A percentile compares a stretch with the other conserved stretches of the same genome.
Conservation (phyloP, 2,888 invertebrate species). For the Brenthis ino region DNA sequence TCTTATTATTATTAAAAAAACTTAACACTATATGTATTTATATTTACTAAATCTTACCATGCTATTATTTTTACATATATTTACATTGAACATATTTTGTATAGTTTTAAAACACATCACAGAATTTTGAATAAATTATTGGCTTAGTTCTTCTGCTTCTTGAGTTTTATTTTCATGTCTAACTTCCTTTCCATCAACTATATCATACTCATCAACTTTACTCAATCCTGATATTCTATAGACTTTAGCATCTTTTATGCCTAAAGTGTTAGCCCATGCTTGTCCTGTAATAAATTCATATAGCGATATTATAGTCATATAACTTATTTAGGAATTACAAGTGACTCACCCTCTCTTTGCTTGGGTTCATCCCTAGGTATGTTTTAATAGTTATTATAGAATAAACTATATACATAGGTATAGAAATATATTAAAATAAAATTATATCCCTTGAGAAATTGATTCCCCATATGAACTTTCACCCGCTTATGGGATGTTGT, state of each 20-base stretch:
- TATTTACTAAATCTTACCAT: slow-evolving; percentile 4
- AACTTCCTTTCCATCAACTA: slow-evolving; percentile 63
- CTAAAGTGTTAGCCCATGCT: slow-evolving; percentile 81
- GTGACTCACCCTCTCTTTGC: too few relatives aligned
- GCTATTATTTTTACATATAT: neutral
- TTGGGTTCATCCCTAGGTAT: too few relatives aligned
- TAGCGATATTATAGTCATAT: too few relatives aligned
- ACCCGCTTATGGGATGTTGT: too few relatives aligned
- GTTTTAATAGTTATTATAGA: too few relatives aligned
- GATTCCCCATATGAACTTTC: too few relatives aligned
- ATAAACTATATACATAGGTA: too few relatives aligned
- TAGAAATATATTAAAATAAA: too few relatives aligned
- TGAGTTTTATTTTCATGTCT: slow-evolving; percentile 36
- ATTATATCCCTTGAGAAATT: too few relatives aligned
- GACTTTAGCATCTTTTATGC: slow-evolving; percentile 82
- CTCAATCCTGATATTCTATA: slow-evolving; percentile 77
- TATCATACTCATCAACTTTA: slow-evolving; percentile 75
- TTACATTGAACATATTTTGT: slow-evolving; percentile 4
- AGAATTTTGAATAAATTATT: slow-evolving; percentile 32
- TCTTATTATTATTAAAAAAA: neutral
- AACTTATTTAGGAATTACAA: neutral
- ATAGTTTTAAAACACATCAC: slow-evolving; percentile 17
- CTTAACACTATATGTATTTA: slow-evolving; percentile 1
- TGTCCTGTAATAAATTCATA: slow-evolving; percentile 63
- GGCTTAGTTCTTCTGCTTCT: slow-evolving; percentile 38